Percentiles rank a stretch among this genome's conserved stretches.
These are phyloP conservation scores for Hippocampus abdominalis DNA, from an alignment of 2,113 vertebrate genomes.

Conservation along the genomic window DNA sequence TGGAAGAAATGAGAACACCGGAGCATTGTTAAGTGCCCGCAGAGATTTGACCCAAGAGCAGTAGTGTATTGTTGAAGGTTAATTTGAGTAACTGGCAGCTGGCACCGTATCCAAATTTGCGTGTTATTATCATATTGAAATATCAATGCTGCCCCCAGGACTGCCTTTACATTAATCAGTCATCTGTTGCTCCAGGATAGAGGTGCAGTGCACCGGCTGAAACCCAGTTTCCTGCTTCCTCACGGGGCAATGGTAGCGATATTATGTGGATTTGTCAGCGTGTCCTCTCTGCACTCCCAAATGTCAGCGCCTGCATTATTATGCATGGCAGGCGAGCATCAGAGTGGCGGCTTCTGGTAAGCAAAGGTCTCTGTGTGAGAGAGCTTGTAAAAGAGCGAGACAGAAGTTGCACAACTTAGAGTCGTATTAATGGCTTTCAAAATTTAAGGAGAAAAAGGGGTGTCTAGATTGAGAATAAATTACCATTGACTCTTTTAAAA, in stretches of 20 bases:
- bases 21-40: constrained; percentile 30
- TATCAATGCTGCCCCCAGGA: constrained; percentile 55
- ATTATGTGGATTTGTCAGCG: constrained; percentile 47
- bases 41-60: constrained; percentile 41
- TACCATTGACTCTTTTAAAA: background rate
- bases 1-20: constrained; percentile 14
- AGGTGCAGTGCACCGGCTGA: constrained; percentile 9
- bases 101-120: constrained; percentile 23
- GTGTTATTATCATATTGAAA: constrained; percentile 60
- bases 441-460: constrained; percentile 14
- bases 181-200: constrained; percentile 13
- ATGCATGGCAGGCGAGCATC: constrained; percentile 52
- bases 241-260: constrained; percentile 31
- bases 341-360: constrained; percentile 35
- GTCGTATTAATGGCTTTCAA: constrained; percentile 21
- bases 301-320: constrained; percentile 59
- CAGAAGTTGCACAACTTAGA: constrained; percentile 30
- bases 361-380: constrained; percentile 11
- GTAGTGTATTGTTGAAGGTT: constrained; percentile 48
- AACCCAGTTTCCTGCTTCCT: constrained; percentile 46
- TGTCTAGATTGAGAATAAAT: background rate
- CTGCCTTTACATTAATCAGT: constrained; percentile 44
- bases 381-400: background rate
- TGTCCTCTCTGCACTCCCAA: constrained; percentile 49
- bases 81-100: constrained; percentile 47